Evolutionary conservation across 2,797 vertebrate genomes (phyloP).

Genomic region (Oreonectes daqikongensis): DNA sequence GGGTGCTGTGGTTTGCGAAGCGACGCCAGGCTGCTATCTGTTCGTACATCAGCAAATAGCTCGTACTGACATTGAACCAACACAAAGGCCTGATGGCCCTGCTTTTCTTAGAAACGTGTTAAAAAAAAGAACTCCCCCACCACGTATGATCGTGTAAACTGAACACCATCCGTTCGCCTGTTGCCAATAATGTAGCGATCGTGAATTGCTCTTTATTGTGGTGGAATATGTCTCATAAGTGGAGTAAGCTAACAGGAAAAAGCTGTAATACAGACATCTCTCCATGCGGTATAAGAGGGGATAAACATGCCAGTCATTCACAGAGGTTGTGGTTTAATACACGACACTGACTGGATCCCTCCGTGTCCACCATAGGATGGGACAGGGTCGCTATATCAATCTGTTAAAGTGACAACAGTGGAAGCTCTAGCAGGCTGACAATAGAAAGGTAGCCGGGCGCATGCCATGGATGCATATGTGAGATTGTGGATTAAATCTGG

Average conservation of each 20-base stretch:
- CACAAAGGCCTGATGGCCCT: conserved; percentile 27
- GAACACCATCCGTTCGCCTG: background rate
- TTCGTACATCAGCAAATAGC: conserved; percentile 16
- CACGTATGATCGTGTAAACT: background rate
- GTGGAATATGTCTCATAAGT: conserved; percentile 56
- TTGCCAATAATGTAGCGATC: conserved; percentile 2
- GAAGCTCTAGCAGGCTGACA: conserved; percentile 47
- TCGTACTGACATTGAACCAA: conserved; percentile 18
- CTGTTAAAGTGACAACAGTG: conserved; percentile 55
- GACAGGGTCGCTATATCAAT: conserved; percentile 39
- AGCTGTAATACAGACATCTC: conserved; percentile 49
- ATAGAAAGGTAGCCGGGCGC: conserved; percentile 48
- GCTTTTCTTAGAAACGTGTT: conserved; percentile 20
- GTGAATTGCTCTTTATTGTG: conserved; percentile 6
- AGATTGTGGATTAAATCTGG: conserved; percentile 73
- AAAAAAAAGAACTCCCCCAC: conserved; percentile 8
- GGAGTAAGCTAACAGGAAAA: conserved; percentile 59
- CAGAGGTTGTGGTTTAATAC: conserved; percentile 68
- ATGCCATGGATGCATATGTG: conserved; percentile 57
- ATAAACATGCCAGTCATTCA: conserved; percentile 68
- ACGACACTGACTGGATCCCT: conserved; percentile 43
- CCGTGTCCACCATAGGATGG: conserved; percentile 19
- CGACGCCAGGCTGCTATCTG: conserved; percentile 18
- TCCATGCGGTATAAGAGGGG: conserved; percentile 62
- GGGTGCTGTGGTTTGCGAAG: conserved; percentile 19